These are phyloP conservation scores for Eurosta solidaginis DNA, from an alignment of 1,140 invertebrate genomes.

Conservation along the genomic window DNA sequence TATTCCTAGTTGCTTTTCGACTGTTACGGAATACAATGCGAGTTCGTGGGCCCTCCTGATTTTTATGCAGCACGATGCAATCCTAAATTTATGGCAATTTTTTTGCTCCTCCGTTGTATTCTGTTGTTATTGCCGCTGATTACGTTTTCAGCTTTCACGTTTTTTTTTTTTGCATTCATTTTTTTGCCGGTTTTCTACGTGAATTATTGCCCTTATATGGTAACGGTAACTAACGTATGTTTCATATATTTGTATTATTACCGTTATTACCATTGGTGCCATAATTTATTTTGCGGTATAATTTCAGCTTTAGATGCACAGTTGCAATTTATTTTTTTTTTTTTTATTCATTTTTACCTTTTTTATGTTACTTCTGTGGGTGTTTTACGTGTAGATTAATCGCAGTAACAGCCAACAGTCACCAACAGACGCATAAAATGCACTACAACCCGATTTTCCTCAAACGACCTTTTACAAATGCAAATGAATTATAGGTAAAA, in stretches of 20 bases:
- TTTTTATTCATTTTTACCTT: too few species aligned
- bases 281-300: slow-evolving; percentile 26
- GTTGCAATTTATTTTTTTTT: slow-evolving; percentile 2
- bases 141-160: too few species aligned
- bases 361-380: background rate
- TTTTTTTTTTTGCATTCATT: background rate
- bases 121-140: slow-evolving; percentile 5
- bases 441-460: background rate
- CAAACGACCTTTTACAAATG: background rate
- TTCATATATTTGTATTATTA: slow-evolving; percentile 1
- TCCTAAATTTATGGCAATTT: slow-evolving; percentile 24
- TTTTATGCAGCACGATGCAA: slow-evolving; percentile 13
- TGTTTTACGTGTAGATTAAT: background rate
- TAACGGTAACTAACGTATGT: slow-evolving; percentile 11
- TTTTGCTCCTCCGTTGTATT: background rate
- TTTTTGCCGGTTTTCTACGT: background rate
- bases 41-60: background rate
- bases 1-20: background rate
- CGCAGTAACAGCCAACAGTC: background rate
- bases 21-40: background rate
- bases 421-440: background rate
- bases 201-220: background rate
- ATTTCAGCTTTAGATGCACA: slow-evolving; percentile 15
- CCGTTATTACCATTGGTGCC: slow-evolving; percentile 22
- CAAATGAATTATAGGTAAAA: background rate